These are phyloP conservation scores for Thaumatotibia leucotreta DNA, from an alignment of 1,140 invertebrate genomes.

Conservation along the genomic window DNA sequence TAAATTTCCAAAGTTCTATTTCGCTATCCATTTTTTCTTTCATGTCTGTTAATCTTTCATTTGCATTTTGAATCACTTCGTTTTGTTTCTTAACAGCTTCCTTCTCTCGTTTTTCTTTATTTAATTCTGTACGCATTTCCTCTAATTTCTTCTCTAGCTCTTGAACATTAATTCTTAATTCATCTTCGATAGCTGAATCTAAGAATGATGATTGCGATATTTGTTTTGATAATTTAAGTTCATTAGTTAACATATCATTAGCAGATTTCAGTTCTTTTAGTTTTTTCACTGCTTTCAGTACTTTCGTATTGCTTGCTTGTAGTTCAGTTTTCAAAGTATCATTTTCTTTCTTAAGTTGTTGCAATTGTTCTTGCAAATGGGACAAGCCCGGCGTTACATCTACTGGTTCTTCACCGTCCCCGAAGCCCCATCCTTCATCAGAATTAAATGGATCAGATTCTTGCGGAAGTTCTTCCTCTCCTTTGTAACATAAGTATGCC, in stretches of 20 bases:
- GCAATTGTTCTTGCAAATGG: slow-evolving; percentile 50
- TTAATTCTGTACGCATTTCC: slow-evolving; percentile 77
- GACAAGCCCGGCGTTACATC: slow-evolving; percentile 46
- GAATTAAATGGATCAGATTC: slow-evolving; percentile 63
- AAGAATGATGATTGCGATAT: slow-evolving; percentile 79
- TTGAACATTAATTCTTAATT: slow-evolving; percentile 82
- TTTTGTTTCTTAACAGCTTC: slow-evolving; percentile 82
- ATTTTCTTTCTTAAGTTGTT: slow-evolving; percentile 53
- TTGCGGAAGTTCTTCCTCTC: slow-evolving; percentile 28
- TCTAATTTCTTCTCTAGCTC: slow-evolving; percentile 80
- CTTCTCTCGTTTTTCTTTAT: slow-evolving; percentile 80
- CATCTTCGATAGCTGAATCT: slow-evolving; percentile 85
- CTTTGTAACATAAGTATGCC: slow-evolving; percentile 72
- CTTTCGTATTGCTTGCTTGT: slow-evolving; percentile 79
- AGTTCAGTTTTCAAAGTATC: slow-evolving; percentile 76
- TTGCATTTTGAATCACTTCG: slow-evolving; percentile 85
- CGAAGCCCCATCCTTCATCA: slow-evolving; percentile 67
- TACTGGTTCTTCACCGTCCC: slow-evolving; percentile 38
- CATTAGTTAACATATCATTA: slow-evolving; percentile 78
- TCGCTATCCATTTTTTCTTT: slow-evolving; percentile 88
- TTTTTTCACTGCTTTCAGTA: slow-evolving; percentile 84
- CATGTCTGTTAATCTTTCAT: slow-evolving; percentile 85
- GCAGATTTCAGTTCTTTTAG: slow-evolving; percentile 84
- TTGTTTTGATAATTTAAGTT: slow-evolving; percentile 76
- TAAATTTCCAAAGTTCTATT: slow-evolving; percentile 82